These are phyloP conservation scores for Cinclus cinclus DNA, from an alignment of 2,113 vertebrate species.

Conservation along the genomic window DNA sequence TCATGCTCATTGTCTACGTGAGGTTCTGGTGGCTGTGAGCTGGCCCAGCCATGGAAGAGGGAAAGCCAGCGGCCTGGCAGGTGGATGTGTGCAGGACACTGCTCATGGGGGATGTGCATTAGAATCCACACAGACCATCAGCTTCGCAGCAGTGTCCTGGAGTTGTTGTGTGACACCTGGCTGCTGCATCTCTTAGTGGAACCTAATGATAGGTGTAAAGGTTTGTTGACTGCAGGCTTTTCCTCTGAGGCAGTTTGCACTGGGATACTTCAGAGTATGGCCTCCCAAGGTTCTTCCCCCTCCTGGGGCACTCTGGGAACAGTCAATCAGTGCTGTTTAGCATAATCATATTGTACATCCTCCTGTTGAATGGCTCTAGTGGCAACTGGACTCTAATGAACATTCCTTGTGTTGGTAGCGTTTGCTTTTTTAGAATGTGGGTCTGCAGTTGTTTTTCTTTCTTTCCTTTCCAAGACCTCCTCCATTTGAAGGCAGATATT, in stretches of 20 bases:
- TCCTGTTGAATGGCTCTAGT: conserved; percentile 54
- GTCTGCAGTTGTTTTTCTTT: conserved; percentile 38
- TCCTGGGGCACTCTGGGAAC: neutral
- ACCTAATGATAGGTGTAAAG: conserved; percentile 54
- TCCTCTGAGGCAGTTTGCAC: conserved; percentile 59
- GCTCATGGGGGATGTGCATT: conserved; percentile 73
- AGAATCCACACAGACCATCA: conserved; percentile 67
- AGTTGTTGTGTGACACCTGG: conserved; percentile 48
- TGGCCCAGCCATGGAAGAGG: conserved; percentile 4
- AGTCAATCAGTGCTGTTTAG: conserved; percentile 17
- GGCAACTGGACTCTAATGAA: conserved; percentile 71
- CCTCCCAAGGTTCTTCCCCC: neutral
- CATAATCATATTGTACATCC: conserved; percentile 2
- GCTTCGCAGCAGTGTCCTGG: conserved; percentile 55
- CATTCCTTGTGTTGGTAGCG: conserved; percentile 74
- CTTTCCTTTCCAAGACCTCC: conserved; percentile 2
- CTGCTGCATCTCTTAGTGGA: conserved; percentile 28
- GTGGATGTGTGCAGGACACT: conserved; percentile 69
- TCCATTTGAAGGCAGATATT: conserved; percentile 58
- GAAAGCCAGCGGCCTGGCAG: conserved; percentile 58
- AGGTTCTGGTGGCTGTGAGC: conserved; percentile 99
- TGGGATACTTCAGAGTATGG: conserved; percentile 4
- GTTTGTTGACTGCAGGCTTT: conserved; percentile 67
- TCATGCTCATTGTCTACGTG: conserved; percentile 98
- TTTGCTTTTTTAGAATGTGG: conserved; percentile 62